Base-by-base conservation (phyloP, 2,888 invertebrate species). In the Troglohyphantes excavatus region DNA sequence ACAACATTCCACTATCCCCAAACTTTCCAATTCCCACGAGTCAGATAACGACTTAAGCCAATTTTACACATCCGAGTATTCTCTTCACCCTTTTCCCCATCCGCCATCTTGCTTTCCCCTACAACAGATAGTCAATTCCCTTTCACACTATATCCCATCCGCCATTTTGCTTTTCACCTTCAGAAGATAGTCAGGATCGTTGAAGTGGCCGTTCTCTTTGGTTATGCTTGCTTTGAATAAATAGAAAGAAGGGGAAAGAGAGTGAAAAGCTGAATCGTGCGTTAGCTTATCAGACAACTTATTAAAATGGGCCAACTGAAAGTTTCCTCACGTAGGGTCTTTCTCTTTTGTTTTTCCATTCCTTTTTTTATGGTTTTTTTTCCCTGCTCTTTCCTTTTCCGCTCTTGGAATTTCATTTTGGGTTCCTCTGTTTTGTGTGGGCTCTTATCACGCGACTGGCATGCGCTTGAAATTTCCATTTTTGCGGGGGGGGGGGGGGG, bases 201-300 rank as follows among this genome's bases (percentile, higher is more conserved):
- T 73, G 63, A 73, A 83, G 83, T 63, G 65, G 73, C 39, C 43
- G n/a, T 63, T 73, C 26, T 19, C 63, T 63, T 27, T 65, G 70
- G 72, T 53, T 53, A 53, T 46, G 65, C 83, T 83, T 65, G 73
- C 83, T 83, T 83, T 83, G 83, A 73, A 83, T 83, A 83, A 83
- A 83, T 63, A 83, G 73, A 43, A 26, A 26, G 33, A 65, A 65
- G 43, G 23, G 26, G 26, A 39, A 70, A 68, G 39, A 33, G 29
- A 78, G 63, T 26, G 19, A 78, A 67, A 46, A 63, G 43, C 65
- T 29, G 68, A 67, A 81, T 72, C 43, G 73, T 73, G 73, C 43
- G 72, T 63, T 83, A 72, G 83, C 73, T 73, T 73, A 73, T 73
- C 68, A 81, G 83, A 65, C 83, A 73, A 63, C 27, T 83, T 72